Evolutionary conservation across 1,140 invertebrate genomes (phyloP).

Genomic region (Pseudomyrmex gracilis): DNA sequence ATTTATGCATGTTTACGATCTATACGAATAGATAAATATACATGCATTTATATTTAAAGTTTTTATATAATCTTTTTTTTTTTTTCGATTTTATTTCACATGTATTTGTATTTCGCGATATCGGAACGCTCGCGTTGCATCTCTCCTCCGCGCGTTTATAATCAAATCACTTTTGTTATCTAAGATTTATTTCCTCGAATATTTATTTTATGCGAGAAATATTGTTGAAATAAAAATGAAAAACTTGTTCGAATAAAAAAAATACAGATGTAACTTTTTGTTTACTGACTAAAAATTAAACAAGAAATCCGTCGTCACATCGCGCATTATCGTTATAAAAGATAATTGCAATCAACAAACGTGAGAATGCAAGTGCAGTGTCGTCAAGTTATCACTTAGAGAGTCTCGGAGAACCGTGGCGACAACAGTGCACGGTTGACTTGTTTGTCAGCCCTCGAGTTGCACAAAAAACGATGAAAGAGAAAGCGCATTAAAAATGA

Average conservation of each 20-base stretch:
- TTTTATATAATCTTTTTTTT: constrained; percentile 24
- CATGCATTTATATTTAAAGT: too few species aligned
- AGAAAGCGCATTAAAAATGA: too few species aligned
- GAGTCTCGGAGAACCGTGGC: too few species aligned
- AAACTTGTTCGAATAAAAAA: constrained; percentile 10
- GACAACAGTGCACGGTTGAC: too few species aligned
- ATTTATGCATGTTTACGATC: constrained; percentile 52
- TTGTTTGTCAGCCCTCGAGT: too few species aligned
- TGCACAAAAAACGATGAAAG: too few species aligned
- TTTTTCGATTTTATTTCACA: too few species aligned
- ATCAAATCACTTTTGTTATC: constrained; percentile 13
- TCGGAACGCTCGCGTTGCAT: neutral
- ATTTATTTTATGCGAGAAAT: neutral
- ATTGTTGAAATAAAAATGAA: neutral
- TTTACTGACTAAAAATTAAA: neutral
- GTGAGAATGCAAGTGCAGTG: too few species aligned
- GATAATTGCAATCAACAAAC: neutral
- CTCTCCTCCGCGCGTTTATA: neutral
- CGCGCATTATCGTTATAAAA: neutral
- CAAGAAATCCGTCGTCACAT: neutral
- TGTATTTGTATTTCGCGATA: neutral
- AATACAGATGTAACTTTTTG: neutral
- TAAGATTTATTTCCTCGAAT: constrained; percentile 14
- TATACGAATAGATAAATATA: too few species aligned
- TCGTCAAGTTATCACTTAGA: too few species aligned